These are phyloP conservation scores for Leucophenga varia DNA, from an alignment of 1,140 invertebrate species.

Conservation along the genomic window DNA sequence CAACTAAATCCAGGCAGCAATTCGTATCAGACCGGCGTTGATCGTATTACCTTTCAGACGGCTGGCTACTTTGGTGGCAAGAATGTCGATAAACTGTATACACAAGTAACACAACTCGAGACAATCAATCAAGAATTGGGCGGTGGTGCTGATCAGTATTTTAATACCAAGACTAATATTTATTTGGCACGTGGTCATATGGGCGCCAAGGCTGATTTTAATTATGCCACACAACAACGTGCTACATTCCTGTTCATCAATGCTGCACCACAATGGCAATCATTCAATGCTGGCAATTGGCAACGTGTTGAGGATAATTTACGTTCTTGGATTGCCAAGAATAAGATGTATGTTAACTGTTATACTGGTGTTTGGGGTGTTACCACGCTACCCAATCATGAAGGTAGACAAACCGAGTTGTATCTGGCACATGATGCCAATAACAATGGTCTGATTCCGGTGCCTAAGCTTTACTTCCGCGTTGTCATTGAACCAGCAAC, in stretches of 20 bases:
- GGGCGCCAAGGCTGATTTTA: slow-evolving; percentile 67
- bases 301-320: slow-evolving; percentile 57
- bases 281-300: slow-evolving; percentile 69
- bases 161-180: slow-evolving; percentile 28
- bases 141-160: slow-evolving; percentile 35
- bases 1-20: slow-evolving; percentile 40
- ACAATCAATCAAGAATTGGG: slow-evolving; percentile 47
- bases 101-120: slow-evolving; percentile 34
- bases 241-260: slow-evolving; percentile 70
- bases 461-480: slow-evolving; percentile 64
- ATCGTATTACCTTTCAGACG: slow-evolving; percentile 48
- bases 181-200: slow-evolving; percentile 67
- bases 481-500: slow-evolving; percentile 59
- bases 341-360: slow-evolving; percentile 57
- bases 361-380: slow-evolving; percentile 64
- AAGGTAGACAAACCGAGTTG: slow-evolving; percentile 56
- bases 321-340: slow-evolving; percentile 51
- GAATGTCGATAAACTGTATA: slow-evolving; percentile 53
- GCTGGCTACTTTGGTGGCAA: slow-evolving; percentile 46
- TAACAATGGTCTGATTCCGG: slow-evolving; percentile 56
- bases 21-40: slow-evolving; percentile 47
- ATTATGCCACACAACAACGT: slow-evolving; percentile 64
- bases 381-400: slow-evolving; percentile 58
- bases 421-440: slow-evolving; percentile 57
- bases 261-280: slow-evolving; percentile 66